Evolutionary conservation across 2,888 invertebrate species (phyloP), one percentile per base, ranked within the genome.

Genomic region (Lithodes maja): DNA sequence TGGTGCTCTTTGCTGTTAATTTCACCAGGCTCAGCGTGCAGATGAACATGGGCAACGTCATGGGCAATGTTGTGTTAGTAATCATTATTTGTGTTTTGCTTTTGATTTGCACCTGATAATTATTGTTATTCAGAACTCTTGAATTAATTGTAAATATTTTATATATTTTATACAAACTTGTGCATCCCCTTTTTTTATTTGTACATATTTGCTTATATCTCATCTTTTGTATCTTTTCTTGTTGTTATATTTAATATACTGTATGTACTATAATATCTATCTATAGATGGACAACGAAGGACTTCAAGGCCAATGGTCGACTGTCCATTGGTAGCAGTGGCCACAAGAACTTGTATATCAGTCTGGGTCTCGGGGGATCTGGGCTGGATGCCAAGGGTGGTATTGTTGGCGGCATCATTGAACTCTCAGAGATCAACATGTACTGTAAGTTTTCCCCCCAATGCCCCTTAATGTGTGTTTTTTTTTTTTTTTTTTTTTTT

Each of bases 41-140:
- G 93, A 99, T 99, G 97, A 99, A 99, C 94, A 99, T 99, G 98
- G 99, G 99, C 75, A 99, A 99, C 93, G 99, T 99, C 0, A 99
- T 99, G 98, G 99, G 99, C 15, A 99, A 99, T 93, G 99, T 99
- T 89, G 96, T 96, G 96, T 97, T 94, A 95, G 95, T 94, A 89
- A 90, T 71, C 12, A 61, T 61, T 61, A 0, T 12, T 61, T 15
- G 15, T 61, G 9, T 61, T 15, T 61, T 61, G 61, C 1, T 61
- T 61, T 7, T 61, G 7, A 15, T 61, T 61, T 61, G n/a, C n/a
- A n/a, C n/a, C n/a, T n/a, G n/a, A n/a, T n/a, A n/a, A n/a, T n/a
- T n/a, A n/a, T 68, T 68, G 7, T 68, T 68, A 9, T 9, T 12
- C 12, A 68, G 5, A 9, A 12, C 68, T 68, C 68, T 68, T 68